These are phyloP conservation scores for Drosophila paramelanica DNA, from an alignment of 2,888 invertebrate genomes.

Conservation along the genomic window DNA sequence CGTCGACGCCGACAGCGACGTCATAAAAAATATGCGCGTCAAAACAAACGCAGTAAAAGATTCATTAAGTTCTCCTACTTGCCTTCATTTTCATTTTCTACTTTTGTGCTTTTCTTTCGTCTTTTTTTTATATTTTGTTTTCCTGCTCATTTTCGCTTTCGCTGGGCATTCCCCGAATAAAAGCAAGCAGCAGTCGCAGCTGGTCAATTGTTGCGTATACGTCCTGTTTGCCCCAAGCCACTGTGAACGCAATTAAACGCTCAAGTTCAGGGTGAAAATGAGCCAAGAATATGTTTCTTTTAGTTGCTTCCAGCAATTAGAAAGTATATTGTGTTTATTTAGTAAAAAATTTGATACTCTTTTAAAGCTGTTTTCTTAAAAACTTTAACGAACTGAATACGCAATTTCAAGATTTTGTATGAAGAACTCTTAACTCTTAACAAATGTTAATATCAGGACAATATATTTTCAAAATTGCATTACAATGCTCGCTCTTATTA, in stretches of 20 bases:
- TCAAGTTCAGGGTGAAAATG: background rate
- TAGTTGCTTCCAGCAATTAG: background rate
- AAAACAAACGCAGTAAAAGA: slow-evolving; percentile 69
- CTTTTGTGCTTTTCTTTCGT: background rate
- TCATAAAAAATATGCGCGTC: slow-evolving; percentile 64
- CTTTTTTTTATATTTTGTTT: background rate
- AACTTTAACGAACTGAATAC: too few relatives aligned
- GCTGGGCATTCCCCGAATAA: slow-evolving; percentile 13
- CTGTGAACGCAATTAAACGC: background rate
- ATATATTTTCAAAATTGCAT: too few relatives aligned
- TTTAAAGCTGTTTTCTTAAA: background rate
- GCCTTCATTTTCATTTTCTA: slow-evolving; percentile 5
- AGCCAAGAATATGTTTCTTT: background rate
- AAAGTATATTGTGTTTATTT: background rate
- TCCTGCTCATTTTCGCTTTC: slow-evolving; percentile 14
- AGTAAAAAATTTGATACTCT: background rate
- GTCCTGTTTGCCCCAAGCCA: slow-evolving; percentile 6
- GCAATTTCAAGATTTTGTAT: too few relatives aligned
- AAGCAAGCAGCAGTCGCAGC: slow-evolving; percentile 9
- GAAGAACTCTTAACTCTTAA: too few relatives aligned
- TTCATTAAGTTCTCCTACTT: slow-evolving; percentile 62
- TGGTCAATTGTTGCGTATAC: slow-evolving; percentile 36
- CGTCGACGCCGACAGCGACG: slow-evolving; percentile 21
- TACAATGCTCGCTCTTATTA: too few relatives aligned
- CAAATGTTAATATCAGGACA: too few relatives aligned